Percentiles rank a stretch among this genome's conserved stretches.
Conservation (phyloP, 2,113 vertebrate genomes). For the Anguilla japonica region DNA sequence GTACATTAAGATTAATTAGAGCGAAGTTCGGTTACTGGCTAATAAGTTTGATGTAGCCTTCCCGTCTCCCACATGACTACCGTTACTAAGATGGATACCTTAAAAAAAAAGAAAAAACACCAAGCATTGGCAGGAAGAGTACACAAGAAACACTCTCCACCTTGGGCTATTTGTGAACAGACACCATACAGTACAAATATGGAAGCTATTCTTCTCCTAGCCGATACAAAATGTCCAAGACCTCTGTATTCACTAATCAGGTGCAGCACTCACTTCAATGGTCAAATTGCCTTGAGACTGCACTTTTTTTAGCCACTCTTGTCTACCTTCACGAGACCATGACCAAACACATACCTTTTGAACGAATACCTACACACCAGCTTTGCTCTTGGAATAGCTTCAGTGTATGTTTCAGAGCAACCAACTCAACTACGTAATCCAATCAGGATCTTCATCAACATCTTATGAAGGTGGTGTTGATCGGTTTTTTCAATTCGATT, state of each 20-base stretch:
- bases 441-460: background rate
- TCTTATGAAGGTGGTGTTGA: background rate
- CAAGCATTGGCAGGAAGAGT: background rate
- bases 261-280: background rate
- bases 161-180: background rate
- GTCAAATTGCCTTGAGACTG: background rate
- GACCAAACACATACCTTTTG: too few relatives aligned
- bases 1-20: conserved; percentile 26
- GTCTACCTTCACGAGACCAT: background rate
- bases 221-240: background rate
- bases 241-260: background rate
- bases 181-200: background rate
- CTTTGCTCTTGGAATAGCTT: too few relatives aligned
- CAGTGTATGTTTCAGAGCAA: too few relatives aligned
- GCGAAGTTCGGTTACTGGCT: background rate
- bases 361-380: too few relatives aligned
- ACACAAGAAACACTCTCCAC: background rate
- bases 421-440: background rate
- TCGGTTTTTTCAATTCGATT: too few relatives aligned
- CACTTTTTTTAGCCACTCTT: background rate
- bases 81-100: background rate
- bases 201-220: background rate
- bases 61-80: background rate
- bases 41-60: conserved; percentile 13
- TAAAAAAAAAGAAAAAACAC: background rate